Conservation (phyloP, 2,797 vertebrate genomes). For the Heliangelus exortis region DNA sequence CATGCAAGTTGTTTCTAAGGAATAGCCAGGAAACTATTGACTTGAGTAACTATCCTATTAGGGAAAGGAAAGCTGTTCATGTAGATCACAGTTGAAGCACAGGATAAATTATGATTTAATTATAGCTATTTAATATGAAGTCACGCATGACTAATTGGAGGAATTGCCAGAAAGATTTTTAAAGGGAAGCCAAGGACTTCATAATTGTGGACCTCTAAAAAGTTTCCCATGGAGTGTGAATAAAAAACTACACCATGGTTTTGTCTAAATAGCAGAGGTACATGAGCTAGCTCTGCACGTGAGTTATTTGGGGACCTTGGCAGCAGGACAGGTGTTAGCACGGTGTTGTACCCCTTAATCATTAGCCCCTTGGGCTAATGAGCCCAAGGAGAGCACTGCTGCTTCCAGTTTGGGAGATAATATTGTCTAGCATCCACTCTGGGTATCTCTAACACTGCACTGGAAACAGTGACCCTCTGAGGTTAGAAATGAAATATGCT, state of each 20-base stretch:
- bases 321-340: background rate
- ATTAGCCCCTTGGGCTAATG: no score
- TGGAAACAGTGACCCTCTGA: background rate
- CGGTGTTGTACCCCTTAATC: background rate
- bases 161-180: constrained; percentile 7
- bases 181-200: constrained; percentile 1
- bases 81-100: background rate
- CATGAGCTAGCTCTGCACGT: background rate
- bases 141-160: background rate
- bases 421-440: background rate
- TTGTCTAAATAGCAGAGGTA: background rate
- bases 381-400: background rate
- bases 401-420: background rate
- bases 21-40: constrained; percentile 1
- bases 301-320: background rate
- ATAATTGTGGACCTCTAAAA: background rate
- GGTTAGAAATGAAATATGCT: background rate
- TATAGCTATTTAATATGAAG: constrained; percentile 38
- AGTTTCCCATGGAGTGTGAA: background rate
- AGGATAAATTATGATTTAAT: constrained; percentile 32
- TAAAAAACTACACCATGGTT: background rate
- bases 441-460: background rate
- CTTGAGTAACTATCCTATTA: background rate
- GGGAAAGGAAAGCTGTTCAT: background rate
- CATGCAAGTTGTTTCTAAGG: background rate